Evolutionary conservation across 2,113 vertebrate species (phyloP), one percentile per base, ranked within the genome.

Genomic region (Forbesichthys agassizii): DNA sequence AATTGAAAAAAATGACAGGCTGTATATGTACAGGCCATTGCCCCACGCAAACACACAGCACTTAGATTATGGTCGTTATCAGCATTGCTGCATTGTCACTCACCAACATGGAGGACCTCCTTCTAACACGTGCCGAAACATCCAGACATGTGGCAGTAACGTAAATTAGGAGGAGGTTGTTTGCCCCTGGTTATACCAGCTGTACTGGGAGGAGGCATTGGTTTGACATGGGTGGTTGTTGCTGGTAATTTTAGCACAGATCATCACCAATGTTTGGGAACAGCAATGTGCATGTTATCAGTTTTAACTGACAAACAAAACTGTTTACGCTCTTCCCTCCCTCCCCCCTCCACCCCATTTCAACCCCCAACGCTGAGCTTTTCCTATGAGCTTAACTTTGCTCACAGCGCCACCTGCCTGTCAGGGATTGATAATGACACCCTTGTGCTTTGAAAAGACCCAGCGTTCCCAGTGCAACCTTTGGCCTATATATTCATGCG

Each of bases 371-470:
- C 36, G 7, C 4, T 5, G 4, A 42, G 36, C 36, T 42, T 5
- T 74, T 84, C 75, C 71, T 71, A 33, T 64, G 61, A 67, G 71
- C 80, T 92, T 91, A 85, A 90, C 88, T 92, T 93, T 93, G 92
- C 92, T 91, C 92, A 93, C 87, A 93, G 92, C 92, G 92, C 92
- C 92, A 93, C 91, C 92, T 93, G 92, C 89, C 91, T 93, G 92
- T 89, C 88, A 88, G 74, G 56, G 57, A 77, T 85, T 68, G 90
- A 92, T 85, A 93, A 75, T 92, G 91, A 88, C 86, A 69, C 64
- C 61, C 49, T 2, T 42, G 57, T 65, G 47, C 68, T 49, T 53
- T 69, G 27, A 84, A 76, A 27, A 73, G 62, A 57, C 69, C 69
- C 36, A 68, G 36, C 14, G 51, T 53, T 53, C 52, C 16, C 27